Evolutionary conservation across 2,888 invertebrate species (phyloP).

Genomic region (Dichetophora obliterata): DNA sequence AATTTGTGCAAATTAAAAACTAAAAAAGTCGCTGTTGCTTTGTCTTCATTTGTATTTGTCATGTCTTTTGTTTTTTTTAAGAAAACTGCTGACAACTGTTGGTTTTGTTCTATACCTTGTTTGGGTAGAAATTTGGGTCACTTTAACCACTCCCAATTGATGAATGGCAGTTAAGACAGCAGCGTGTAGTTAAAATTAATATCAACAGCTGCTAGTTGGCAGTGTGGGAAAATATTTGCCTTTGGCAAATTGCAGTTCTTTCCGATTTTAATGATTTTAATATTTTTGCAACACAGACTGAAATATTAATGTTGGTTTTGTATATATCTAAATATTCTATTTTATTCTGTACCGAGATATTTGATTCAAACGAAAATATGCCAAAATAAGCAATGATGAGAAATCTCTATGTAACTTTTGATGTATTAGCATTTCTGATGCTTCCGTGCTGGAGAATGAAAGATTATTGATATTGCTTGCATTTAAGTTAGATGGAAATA

Average conservation of each 20-base stretch:
- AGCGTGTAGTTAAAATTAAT: constrained; percentile 25
- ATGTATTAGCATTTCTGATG: no score
- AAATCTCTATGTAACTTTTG: no score
- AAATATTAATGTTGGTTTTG: no score
- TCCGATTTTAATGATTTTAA: background rate
- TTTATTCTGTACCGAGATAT: no score
- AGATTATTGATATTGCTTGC: no score
- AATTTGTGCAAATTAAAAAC: constrained; percentile 37
- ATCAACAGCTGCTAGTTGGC: constrained; percentile 38
- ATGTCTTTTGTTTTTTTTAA: background rate
- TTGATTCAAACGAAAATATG: no score
- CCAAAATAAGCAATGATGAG: no score
- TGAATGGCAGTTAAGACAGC: constrained; percentile 31
- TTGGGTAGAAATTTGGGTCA: constrained; percentile 32
- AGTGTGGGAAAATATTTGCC: constrained; percentile 28
- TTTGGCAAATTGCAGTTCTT: background rate
- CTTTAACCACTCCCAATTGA: constrained; percentile 37
- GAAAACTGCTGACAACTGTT: background rate
- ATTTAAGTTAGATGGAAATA: no score
- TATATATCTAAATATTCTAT: no score
- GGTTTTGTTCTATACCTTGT: background rate
- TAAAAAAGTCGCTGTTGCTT: background rate
- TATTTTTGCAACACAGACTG: no score
- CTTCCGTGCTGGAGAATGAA: no score
- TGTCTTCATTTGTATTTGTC: constrained; percentile 7